phyloP scores from a whole-genome alignment of 1,140 invertebrate species.

The Hyposmocoma kahamanoa region DNA sequence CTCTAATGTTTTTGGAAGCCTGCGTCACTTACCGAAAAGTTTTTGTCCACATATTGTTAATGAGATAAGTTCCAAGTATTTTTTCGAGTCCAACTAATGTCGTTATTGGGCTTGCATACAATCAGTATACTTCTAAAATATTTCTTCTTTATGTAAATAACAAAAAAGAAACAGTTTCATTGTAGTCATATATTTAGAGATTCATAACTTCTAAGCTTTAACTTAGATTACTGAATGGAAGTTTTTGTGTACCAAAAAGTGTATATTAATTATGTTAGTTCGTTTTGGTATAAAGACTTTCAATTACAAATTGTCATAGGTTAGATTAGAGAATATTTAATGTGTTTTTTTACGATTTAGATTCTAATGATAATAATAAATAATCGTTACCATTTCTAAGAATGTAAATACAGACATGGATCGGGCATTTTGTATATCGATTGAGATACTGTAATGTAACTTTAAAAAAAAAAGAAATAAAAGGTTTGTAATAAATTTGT shows the following conservation, averaged over 20 bases:
- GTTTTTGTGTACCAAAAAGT: constrained; percentile 69
- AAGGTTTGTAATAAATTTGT: constrained; percentile 62
- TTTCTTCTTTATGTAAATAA: constrained; percentile 8
- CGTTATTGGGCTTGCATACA: no score
- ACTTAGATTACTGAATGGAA: constrained; percentile 46
- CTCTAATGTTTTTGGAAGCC: no score
- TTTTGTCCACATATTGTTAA: no score
- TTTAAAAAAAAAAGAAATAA: constrained; percentile 35
- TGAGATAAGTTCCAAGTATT: no score
- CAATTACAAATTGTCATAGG: constrained; percentile 58
- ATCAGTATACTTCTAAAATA: no score
- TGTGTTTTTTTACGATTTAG: constrained; percentile 30
- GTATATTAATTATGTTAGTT: constrained; percentile 55
- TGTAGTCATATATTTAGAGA: constrained; percentile 62
- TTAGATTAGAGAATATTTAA: constrained; percentile 60
- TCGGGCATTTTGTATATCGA: constrained; percentile 38
- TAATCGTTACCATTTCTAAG: constrained; percentile 51
- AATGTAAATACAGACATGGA: constrained; percentile 42
- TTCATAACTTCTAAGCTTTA: constrained; percentile 65
- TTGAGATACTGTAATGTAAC: constrained; percentile 46
- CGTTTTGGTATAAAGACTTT: constrained; percentile 63
- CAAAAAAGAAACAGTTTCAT: constrained; percentile 35
- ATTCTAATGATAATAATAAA: constrained; percentile 32
- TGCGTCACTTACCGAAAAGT: no score
- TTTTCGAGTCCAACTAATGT: no score